Percentiles rank a stretch among this genome's conserved stretches.
Conservation (phyloP, 1,140 invertebrate genomes). For the Dreissena rostriformis region DNA sequence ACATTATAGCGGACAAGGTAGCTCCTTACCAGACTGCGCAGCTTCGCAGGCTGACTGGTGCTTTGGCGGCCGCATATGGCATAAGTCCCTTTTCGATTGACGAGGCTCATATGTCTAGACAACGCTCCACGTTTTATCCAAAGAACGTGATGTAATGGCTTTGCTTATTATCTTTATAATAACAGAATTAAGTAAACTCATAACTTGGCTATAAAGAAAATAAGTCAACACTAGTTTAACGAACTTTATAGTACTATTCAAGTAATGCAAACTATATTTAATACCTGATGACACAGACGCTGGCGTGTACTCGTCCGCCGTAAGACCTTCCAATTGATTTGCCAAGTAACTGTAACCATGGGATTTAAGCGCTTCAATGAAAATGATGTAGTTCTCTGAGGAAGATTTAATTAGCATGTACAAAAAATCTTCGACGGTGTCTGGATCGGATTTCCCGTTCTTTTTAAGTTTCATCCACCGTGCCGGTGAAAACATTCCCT, state of each 20-base stretch:
- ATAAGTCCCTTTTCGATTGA: too few species aligned
- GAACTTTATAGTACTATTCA: too few species aligned
- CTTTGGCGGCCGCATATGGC: too few species aligned
- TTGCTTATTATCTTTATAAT: too few species aligned
- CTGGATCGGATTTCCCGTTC: slow-evolving; percentile 15
- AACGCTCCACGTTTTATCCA: too few species aligned
- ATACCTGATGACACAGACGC: slow-evolving; percentile 19
- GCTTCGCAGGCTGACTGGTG: too few species aligned
- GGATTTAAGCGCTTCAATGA: slow-evolving; percentile 2
- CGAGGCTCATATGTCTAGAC: too few species aligned
- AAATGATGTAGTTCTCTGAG: slow-evolving; percentile 16
- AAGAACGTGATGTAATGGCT: too few species aligned
- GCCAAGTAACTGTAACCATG: slow-evolving; percentile 26
- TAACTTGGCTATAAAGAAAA: neutral
- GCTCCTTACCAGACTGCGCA: too few species aligned
- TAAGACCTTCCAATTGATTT: slow-evolving; percentile 19
- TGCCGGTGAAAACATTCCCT: slow-evolving; percentile 33
- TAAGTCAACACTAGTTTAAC: neutral
- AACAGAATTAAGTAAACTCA: too few species aligned
- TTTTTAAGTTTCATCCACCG: slow-evolving; percentile 32
- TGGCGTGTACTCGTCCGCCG: too few species aligned
- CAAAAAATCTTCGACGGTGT: slow-evolving; percentile 30
- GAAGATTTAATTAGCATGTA: slow-evolving; percentile 26
- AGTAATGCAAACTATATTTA: neutral
- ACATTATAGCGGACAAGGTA: too few species aligned